These are phyloP conservation scores for Manis pentadactyla DNA, from an alignment of 2,797 vertebrate species.

Conservation along the genomic window DNA sequence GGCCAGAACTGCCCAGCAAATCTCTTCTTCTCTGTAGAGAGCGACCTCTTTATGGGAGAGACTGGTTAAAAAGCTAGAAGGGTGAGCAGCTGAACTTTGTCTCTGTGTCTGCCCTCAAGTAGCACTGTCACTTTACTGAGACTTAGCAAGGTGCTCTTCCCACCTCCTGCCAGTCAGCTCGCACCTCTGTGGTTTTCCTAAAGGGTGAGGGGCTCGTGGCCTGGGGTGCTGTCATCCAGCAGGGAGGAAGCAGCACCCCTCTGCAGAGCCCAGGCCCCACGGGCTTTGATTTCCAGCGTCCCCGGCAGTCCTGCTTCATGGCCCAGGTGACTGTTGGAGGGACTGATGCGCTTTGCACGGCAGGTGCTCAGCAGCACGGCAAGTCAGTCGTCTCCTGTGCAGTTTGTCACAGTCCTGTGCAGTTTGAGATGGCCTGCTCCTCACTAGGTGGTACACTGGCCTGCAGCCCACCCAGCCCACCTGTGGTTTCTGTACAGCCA, in stretches of 20 bases:
- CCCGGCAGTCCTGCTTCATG: background rate
- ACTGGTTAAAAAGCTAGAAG: background rate
- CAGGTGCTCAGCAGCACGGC: background rate
- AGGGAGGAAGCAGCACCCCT: too few relatives aligned
- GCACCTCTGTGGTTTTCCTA: accelerated
- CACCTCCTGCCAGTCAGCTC: background rate
- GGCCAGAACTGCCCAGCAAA: background rate
- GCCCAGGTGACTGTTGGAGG: background rate
- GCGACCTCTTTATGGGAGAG: background rate
- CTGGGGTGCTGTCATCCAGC: background rate
- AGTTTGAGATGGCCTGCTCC: too few relatives aligned
- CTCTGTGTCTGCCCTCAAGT: background rate
- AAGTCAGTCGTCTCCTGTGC: background rate
- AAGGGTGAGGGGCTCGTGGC: too few relatives aligned
- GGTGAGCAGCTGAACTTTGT: too few relatives aligned
- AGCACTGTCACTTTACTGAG: background rate
- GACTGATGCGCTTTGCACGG: background rate
- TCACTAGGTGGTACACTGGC: too few relatives aligned
- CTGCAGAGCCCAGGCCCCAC: too few relatives aligned
- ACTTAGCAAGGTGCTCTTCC: background rate
- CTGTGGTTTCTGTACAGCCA: background rate
- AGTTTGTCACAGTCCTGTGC: too few relatives aligned
- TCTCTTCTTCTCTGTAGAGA: background rate
- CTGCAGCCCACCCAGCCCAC: background rate
- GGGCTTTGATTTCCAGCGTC: background rate